phyloP scores from a whole-genome alignment of 1,140 invertebrate genomes.

The Propsilocerus akamusi region DNA sequence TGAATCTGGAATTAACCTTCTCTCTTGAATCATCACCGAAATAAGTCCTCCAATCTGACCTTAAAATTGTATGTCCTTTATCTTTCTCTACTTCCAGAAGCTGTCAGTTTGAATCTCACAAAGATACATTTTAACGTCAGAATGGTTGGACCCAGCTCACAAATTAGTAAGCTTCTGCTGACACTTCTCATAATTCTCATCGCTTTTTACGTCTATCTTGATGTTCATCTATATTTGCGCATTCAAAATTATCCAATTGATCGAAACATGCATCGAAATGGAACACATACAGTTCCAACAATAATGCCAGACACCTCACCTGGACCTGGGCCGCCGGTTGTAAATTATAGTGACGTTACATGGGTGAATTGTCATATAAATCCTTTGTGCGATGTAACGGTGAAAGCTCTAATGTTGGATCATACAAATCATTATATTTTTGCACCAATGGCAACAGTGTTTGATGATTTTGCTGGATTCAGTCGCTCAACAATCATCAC shows the following conservation, averaged over 20 bases:
- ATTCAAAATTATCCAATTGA: conserved; percentile 35
- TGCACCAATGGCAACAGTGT: conserved; percentile 43
- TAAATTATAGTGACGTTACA: conserved; percentile 24
- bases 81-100: too few relatives aligned
- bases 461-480: conserved; percentile 40
- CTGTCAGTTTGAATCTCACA: too few relatives aligned
- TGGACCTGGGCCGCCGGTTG: conserved; percentile 21
- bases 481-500: conserved; percentile 43
- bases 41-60: too few relatives aligned
- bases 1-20: too few relatives aligned
- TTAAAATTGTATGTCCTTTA: too few relatives aligned
- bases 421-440: conserved; percentile 59
- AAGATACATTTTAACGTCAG: too few relatives aligned
- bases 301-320: conserved; percentile 9
- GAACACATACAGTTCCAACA: background rate
- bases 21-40: too few relatives aligned
- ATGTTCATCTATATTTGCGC: conserved; percentile 33
- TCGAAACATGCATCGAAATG: conserved; percentile 19
- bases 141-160: conserved; percentile 35
- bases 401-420: conserved; percentile 54
- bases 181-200: conserved; percentile 27
- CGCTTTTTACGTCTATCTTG: conserved; percentile 37
- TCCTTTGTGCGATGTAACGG: conserved; percentile 51
- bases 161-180: conserved; percentile 33
- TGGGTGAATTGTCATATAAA: conserved; percentile 46